phyloP scores from a whole-genome alignment of 2,797 vertebrate species.

The Cynodonichthys magdalenae region DNA sequence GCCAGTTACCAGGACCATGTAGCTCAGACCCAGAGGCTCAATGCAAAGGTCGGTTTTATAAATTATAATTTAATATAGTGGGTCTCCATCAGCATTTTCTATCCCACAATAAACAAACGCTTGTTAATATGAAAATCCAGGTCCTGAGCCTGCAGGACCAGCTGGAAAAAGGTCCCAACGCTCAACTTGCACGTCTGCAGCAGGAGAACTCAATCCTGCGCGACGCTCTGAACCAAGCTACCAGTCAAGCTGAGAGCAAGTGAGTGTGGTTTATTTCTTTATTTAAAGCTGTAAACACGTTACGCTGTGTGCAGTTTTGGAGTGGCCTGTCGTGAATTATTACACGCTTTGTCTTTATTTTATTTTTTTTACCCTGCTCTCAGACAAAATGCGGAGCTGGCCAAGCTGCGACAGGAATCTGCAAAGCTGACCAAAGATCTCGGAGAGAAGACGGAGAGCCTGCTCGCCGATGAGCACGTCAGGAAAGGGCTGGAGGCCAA shows the following conservation, averaged over 20 bases:
- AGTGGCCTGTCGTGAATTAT: neutral
- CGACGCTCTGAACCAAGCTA: constrained; percentile 95
- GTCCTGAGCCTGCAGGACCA: constrained; percentile 90
- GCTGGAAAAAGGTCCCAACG: constrained; percentile 93
- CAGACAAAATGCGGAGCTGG: constrained; percentile 94
- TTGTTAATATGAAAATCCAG: constrained; percentile 63
- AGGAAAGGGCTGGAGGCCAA: constrained; percentile 88
- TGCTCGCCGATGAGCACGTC: constrained; percentile 87
- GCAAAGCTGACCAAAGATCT: constrained; percentile 89
- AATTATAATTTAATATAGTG: neutral
- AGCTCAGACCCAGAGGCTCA: constrained; percentile 88
- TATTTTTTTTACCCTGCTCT: constrained; percentile 13
- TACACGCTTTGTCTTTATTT: too few species aligned
- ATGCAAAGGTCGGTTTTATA: constrained; percentile 85
- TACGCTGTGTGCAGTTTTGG: neutral
- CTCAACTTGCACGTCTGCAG: constrained; percentile 91
- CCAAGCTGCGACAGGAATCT: constrained; percentile 93
- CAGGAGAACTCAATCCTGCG: constrained; percentile 97
- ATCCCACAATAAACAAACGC: neutral
- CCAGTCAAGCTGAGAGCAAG: constrained; percentile 97
- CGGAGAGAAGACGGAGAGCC: constrained; percentile 84
- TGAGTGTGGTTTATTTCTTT: constrained; percentile 70
- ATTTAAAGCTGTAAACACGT: neutral
- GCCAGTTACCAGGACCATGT: constrained; percentile 92
- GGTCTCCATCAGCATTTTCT: neutral